A percentile compares a stretch with the other conserved stretches of the same genome.
These are phyloP conservation scores for Corynorhinus townsendii DNA, from an alignment of 2,113 vertebrate genomes.

Conservation along the genomic window DNA sequence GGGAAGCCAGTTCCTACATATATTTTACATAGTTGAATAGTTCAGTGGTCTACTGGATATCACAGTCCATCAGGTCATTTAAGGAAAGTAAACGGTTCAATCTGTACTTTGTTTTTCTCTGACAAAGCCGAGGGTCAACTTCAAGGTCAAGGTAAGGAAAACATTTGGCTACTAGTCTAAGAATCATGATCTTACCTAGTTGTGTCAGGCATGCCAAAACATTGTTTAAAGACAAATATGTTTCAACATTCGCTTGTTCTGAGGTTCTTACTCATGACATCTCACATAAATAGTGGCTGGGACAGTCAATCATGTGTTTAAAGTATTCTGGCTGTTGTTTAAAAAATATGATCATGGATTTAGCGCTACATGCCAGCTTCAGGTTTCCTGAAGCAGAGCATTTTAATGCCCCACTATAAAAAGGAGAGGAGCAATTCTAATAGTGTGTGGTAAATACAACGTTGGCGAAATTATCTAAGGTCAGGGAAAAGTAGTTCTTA, in stretches of 20 bases:
- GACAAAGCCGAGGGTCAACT: not conserved
- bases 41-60: not conserved
- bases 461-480: not conserved
- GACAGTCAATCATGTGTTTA: not conserved
- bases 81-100: not conserved
- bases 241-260: not conserved
- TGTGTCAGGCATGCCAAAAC: not conserved
- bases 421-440: not conserved
- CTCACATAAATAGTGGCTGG: not conserved
- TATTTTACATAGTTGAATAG: not conserved
- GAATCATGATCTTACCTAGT: not conserved
- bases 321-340: not conserved
- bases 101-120: not conserved
- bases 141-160: not conserved
- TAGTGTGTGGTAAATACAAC: not conserved
- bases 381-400: not conserved
- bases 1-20: not conserved
- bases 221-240: conserved; percentile 17
- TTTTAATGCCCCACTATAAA: not conserved
- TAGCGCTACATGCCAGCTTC: not conserved
- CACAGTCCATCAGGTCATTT: not conserved
- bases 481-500: not conserved
- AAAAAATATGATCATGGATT: not conserved
- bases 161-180: not conserved
- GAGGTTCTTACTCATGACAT: not conserved